Conservation (phyloP, 2,888 invertebrate genomes). For the Polymixis flavicincta region DNA sequence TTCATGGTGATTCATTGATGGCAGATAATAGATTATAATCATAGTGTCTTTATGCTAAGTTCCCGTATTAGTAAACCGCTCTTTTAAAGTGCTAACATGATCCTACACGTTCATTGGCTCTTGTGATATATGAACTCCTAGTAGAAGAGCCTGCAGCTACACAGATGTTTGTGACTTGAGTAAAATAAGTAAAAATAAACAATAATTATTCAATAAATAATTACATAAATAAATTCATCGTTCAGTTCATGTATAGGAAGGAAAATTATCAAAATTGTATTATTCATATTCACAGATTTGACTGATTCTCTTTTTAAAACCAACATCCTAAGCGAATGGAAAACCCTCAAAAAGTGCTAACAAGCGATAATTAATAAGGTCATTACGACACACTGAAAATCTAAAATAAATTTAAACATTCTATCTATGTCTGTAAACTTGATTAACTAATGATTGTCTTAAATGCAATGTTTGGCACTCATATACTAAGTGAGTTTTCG, state of each 20-base stretch:
- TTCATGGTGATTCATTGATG: constrained; percentile 36
- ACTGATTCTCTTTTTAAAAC: background rate
- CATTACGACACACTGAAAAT: no score
- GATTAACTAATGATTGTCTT: background rate
- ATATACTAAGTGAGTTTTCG: constrained; percentile 2
- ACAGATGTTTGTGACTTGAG: no score
- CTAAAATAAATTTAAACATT: background rate
- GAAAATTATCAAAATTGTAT: background rate
- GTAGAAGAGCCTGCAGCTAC: no score
- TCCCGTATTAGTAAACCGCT: background rate
- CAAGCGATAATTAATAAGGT: background rate
- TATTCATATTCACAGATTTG: background rate
- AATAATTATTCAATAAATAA: no score
- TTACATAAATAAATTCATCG: background rate
- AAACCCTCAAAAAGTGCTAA: background rate
- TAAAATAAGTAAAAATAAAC: no score
- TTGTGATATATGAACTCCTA: background rate
- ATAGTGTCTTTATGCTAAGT: constrained; percentile 5
- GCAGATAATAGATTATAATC: constrained; percentile 11
- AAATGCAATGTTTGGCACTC: background rate
- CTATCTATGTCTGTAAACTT: background rate
- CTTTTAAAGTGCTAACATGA: background rate
- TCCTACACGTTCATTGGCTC: background rate
- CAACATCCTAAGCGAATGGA: background rate
- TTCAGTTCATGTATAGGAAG: background rate